Evolutionary conservation across 37 sponge, comb jelly and placozoan genomes (phyloP).

Genomic region (Spongilla lacustris): DNA sequence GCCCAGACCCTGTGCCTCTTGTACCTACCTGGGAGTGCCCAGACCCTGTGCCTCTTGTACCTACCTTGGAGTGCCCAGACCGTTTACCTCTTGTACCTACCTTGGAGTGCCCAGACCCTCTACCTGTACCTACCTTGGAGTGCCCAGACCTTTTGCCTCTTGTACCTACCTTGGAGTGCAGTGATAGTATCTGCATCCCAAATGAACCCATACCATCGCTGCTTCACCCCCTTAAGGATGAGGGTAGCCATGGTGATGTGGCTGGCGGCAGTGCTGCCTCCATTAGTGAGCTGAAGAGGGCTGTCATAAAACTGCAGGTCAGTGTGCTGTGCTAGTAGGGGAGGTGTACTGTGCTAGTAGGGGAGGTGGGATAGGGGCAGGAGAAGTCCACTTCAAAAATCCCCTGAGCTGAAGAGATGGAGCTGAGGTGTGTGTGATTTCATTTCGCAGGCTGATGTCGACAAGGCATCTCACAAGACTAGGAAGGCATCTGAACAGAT

Average conservation of each 20-base stretch:
- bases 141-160: no score
- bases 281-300: neutral
- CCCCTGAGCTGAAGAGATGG: neutral
- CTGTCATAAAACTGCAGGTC: neutral
- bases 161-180: no score
- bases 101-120: no score
- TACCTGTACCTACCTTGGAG: no score
- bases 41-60: no score
- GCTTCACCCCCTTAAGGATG: neutral
- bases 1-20: no score
- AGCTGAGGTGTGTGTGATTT: neutral
- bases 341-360: neutral
- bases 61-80: no score
- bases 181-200: neutral
- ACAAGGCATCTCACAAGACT: neutral
- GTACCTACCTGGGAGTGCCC: no score
- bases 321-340: neutral
- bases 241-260: neutral
- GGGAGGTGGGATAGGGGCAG: neutral
- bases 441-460: neutral
- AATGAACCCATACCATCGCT: neutral
- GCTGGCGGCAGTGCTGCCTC: neutral
- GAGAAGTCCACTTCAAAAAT: no score
- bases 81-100: no score
- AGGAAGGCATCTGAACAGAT: neutral